Base-by-base conservation (phyloP, 2,888 invertebrate species). In the Pollenia labialis region DNA sequence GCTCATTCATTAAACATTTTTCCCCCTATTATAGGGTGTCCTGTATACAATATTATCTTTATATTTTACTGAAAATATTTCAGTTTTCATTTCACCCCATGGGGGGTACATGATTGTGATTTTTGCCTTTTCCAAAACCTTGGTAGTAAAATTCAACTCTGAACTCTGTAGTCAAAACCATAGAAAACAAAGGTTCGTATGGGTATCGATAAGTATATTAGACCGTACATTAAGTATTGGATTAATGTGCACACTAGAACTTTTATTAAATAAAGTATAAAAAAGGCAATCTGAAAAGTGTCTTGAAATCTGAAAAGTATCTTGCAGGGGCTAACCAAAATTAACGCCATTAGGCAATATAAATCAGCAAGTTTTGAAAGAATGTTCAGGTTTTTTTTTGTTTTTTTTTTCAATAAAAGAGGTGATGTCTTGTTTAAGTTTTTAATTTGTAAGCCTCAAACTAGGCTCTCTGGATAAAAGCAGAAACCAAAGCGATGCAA, bases 91-190 rank as follows among this genome's bases (percentile, higher is more conserved):
- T 72, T 18, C 83, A 86, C 75, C 86, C 87, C 85, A 85, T 87
- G 87, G 87, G 87, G 82, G 87, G 87, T 75, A 81, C 60, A 80
- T 80, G 83, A 80, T 81, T 74, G 62, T 74, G n/a, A 18, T 42
- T 72, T 56, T 68, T 77, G 74, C n/a, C 44, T 54, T 60, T 56
- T 81, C 42, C 52, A 71, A 60, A 60, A 42, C 52, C 14, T 40
- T 75, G 60, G 79, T 77, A 77, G 80, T 72, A 44, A 76, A 72
- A 76, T 77, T 87, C 84, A 84, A 84, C 87, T 87, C 77, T 87
- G 87, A 87, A 87, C 87, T 72, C 74, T 69, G 8, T 23, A 54
- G 50, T 52, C 46, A 40, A 69, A 40, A 68, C 66, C 54, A 52
- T 68, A 77, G 44, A 58, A 18, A 72, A 64, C 10, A 62, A 46